phyloP scores from a whole-genome alignment of 2,888 invertebrate genomes.

The Micoletzkya japonica region DNA sequence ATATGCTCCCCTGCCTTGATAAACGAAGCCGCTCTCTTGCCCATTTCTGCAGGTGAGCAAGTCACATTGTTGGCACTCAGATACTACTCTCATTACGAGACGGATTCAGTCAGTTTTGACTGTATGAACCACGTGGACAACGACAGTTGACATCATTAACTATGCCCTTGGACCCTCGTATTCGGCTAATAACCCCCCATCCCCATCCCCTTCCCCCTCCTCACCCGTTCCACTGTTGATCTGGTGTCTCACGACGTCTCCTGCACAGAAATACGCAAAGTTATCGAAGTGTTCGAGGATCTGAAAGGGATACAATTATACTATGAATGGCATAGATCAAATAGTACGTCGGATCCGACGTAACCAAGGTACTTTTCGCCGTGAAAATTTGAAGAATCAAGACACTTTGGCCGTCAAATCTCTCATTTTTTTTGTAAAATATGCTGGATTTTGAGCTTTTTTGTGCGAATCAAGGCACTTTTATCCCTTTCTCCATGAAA shows the following conservation, averaged over 20 bases:
- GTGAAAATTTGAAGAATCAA: too few species aligned
- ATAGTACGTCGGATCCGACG: too few species aligned
- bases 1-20: slow-evolving; percentile 27
- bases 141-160: too few species aligned
- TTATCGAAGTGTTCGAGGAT: slow-evolving; percentile 25
- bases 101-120: not conserved
- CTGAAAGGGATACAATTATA: slow-evolving; percentile 6
- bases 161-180: too few species aligned
- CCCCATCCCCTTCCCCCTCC: not conserved
- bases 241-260: slow-evolving; percentile 28
- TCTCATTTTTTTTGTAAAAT: not conserved
- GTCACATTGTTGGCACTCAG: not conserved
- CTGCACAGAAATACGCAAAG: slow-evolving; percentile 26
- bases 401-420: too few species aligned
- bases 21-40: slow-evolving; percentile 26
- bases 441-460: not conserved
- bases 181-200: too few species aligned
- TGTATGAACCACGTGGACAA: too few species aligned
- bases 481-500: too few species aligned
- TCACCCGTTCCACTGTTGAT: slow-evolving; percentile 27
- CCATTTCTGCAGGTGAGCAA: slow-evolving; percentile 9
- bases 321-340: too few species aligned
- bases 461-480: too few species aligned
- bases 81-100: not conserved
- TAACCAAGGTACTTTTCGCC: too few species aligned